Evolutionary conservation across 2,113 vertebrate genomes (phyloP).

Genomic region (Centropus unirufus): DNA sequence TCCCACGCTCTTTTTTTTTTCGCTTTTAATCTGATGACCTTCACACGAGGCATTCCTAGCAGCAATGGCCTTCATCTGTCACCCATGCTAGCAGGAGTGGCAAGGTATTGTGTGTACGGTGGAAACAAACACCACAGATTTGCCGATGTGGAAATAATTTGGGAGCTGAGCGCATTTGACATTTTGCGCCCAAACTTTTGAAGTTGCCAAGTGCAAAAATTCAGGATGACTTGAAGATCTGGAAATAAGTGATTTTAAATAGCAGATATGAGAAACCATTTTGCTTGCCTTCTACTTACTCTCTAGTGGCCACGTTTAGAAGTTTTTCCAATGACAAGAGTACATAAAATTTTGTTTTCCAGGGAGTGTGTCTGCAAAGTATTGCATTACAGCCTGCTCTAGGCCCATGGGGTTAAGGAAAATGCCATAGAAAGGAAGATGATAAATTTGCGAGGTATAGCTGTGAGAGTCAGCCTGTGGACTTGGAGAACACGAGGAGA

Average conservation of each 20-base stretch:
- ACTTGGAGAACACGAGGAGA: neutral
- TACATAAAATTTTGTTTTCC: slow-evolving; percentile 2
- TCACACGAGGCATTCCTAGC: neutral
- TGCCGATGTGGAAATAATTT: neutral
- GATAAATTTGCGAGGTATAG: neutral
- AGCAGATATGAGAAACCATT: neutral
- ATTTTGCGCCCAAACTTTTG: neutral
- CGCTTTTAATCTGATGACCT: neutral
- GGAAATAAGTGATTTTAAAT: neutral
- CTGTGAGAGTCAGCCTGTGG: neutral
- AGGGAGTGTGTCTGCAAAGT: neutral
- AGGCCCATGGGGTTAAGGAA: neutral
- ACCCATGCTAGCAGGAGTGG: neutral
- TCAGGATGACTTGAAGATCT: neutral
- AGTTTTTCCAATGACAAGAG: neutral
- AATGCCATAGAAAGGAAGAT: neutral
- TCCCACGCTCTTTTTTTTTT: neutral
- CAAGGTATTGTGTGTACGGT: neutral
- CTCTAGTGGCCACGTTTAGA: neutral
- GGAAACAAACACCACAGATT: neutral
- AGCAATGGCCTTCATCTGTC: neutral
- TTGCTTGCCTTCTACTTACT: neutral
- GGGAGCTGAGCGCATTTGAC: neutral
- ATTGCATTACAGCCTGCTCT: neutral
- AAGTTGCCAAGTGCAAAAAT: neutral